Conservation (phyloP, 2,888 invertebrate species). For the Melikaiella ostensackeni region DNA sequence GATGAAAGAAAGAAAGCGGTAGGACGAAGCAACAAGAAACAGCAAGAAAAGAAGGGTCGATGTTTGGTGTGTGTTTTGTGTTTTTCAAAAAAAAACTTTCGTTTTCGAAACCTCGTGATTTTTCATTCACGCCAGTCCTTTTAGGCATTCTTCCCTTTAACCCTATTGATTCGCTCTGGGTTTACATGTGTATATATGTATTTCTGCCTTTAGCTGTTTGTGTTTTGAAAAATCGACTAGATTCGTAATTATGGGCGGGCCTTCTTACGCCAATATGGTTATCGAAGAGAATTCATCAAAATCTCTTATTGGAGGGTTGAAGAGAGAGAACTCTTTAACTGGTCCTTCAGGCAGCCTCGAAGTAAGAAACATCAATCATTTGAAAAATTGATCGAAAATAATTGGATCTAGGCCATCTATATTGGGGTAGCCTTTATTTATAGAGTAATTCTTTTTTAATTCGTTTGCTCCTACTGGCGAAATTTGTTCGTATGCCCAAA, state of each 20-base stretch:
- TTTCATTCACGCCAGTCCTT: slow-evolving; percentile 6
- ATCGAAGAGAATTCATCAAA: neutral
- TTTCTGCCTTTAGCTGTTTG: neutral
- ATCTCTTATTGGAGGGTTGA: neutral
- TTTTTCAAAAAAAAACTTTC: slow-evolving; percentile 19
- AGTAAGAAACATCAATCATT: neutral
- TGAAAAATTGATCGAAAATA: neutral
- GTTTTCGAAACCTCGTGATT: neutral
- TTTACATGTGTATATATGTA: neutral
- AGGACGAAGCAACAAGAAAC: slow-evolving; percentile 31
- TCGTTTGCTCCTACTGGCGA: too few species aligned
- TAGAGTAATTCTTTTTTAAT: too few species aligned
- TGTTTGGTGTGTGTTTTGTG: slow-evolving; percentile 3
- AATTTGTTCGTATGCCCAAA: too few species aligned
- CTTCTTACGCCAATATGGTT: neutral
- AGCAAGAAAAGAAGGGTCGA: slow-evolving; percentile 10
- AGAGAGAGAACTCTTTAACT: neutral
- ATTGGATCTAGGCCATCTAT: neutral
- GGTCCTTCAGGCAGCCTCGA: neutral
- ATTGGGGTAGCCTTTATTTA: too few species aligned
- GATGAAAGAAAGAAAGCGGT: slow-evolving; percentile 28
- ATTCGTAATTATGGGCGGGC: neutral
- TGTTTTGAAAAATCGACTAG: neutral
- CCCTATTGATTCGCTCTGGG: slow-evolving; percentile 8
- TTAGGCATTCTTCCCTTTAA: slow-evolving; percentile 9